Evolutionary conservation across 1,140 invertebrate species (phyloP), one percentile per base, ranked within the genome.

Genomic region (Drosophila rhopaloa): DNA sequence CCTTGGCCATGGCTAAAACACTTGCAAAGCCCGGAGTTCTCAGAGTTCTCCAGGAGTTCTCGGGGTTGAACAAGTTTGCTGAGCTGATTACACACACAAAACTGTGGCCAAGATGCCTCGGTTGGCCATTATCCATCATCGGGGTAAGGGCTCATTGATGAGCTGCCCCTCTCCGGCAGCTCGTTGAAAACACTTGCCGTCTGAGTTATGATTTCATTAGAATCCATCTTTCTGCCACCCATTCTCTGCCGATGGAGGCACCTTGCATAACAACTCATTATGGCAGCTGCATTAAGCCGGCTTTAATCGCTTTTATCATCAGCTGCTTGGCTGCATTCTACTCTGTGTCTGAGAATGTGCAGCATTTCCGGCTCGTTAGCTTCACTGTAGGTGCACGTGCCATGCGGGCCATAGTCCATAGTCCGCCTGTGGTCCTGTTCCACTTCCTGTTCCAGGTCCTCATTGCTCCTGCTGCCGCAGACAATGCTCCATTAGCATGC

Each of bases 341-440:
- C 56, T 62, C 24, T 38, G 16, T 38, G 44, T 14, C 80, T 67
- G 74, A 70, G 85, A 86, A 77, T 88, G 83, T 88, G 84, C 83
- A 88, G 83, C 76, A 89, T 81, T 86, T 86, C 83, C 84, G 83
- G 84, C 84, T 86, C 83, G 84, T 86, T 86, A 86, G 75, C 63
- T 88, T 50, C 51, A 27, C 65, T 65, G 41, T 27, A 44, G 47
- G 54, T 76, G 61, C 54, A 76, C 73, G 35, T 59, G 61, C 40
- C 40, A 62, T 82, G 74, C 62, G 62, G 78, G 58, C 60, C 44
- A 24, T 16, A n/a, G 35, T 55, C 60, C 44, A 24, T 16, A n/a
- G 35, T 55, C 35, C 55, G 65, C 72, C 65, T 59, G 51, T 57
- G 55, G 48, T 58, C 35, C 78, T 50, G 63, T 48, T 44, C 47